Evolutionary conservation across 2,888 invertebrate species (phyloP).

Genomic region (Hanleya hanleyi): DNA sequence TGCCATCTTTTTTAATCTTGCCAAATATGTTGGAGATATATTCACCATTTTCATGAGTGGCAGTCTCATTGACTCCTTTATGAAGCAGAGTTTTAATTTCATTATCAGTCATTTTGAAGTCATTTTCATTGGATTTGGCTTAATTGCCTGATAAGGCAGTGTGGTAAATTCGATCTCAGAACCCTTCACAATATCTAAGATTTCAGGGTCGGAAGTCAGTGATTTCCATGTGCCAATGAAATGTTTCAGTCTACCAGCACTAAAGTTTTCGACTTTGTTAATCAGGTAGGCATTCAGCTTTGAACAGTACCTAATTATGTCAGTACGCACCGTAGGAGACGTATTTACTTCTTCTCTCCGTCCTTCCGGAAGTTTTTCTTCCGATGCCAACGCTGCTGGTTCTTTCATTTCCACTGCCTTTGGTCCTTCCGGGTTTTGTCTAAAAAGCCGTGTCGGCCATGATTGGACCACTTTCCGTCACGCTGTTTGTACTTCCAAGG

Average conservation of each 20-base stretch:
- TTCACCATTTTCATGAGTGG: neutral
- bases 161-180: constrained; percentile 17
- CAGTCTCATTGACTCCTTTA: constrained; percentile 1
- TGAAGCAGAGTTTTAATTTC: constrained; percentile 12
- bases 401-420: no score
- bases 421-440: no score
- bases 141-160: constrained; percentile 1
- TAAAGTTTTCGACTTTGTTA: neutral
- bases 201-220: neutral
- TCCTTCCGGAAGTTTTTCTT: neutral
- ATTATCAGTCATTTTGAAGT: constrained; percentile 1
- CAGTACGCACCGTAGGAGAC: neutral
- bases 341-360: neutral
- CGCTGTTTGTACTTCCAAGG: no score
- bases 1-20: neutral
- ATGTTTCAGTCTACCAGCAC: neutral
- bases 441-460: neutral
- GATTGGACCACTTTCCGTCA: neutral
- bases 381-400: no score
- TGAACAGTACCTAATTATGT: neutral
- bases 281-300: neutral
- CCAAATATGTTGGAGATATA: neutral
- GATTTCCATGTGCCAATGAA: neutral
- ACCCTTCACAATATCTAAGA: constrained; percentile 21
- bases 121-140: neutral